Base-by-base conservation (phyloP, 2,888 invertebrate species). In the Mythimna vitellina region DNA sequence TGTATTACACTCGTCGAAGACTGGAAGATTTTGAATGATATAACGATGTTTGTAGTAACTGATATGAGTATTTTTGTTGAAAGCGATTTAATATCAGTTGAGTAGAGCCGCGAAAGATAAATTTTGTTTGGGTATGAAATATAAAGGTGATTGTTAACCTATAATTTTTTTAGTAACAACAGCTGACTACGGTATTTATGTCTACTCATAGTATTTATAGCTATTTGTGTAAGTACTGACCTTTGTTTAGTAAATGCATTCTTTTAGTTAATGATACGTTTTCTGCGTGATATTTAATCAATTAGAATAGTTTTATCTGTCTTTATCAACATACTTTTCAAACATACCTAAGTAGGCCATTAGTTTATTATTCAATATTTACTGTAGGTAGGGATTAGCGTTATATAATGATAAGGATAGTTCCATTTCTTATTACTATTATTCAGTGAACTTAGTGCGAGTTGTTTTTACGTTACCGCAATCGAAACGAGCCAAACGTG, bases 51-150 rank as follows among this genome's bases (percentile, higher is more conserved):
- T 32, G 54, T 32, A 73, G 54, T 22, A 56, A 56, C 25, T 78
- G 78, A 73, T 80, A 78, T 56, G 63, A 49, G 65, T 79, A 67
- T 67, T 56, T 65, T 70, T 17, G 14, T 29, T 67, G 56, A 74
- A 67, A 74, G 17, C 46, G 20, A 46, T 54, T 25, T 38, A 49
- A 29, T 70, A 64, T 76, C 76, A 49, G 46, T 60, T 58, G 14
- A 25, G 9, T 38, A 49, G 20, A 32, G 12, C n/a, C 51, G n/a
- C 57, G 9, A 46, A 38, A 29, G 54, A 54, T 72, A 38, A 57
- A 32, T 9, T 66, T 42, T 49, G 14, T 57, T 62, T 80, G 9
- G 1, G 35, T 42, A 9, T 42, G 54, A 76, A 68, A 65, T 64
- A 22, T 46, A 53, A 75, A 3, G 5, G 5, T 8, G 4, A 8